Evolutionary conservation across 1,140 invertebrate genomes (phyloP).

Genomic region (Zophobas atratus): DNA sequence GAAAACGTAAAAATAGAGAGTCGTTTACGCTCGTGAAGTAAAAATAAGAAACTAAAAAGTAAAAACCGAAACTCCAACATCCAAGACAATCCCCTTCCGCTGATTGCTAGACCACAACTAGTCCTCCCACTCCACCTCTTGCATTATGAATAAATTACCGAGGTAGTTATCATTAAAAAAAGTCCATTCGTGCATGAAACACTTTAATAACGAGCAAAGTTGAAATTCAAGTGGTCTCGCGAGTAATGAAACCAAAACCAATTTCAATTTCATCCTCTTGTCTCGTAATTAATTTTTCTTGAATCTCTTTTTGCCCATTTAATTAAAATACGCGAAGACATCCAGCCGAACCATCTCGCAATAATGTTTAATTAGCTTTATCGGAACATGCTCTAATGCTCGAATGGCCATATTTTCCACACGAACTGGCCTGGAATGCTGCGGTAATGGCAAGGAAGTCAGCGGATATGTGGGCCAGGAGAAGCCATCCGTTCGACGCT

Average conservation of each 20-base stretch:
- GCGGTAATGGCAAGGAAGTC: conserved; percentile 24
- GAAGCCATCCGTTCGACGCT: not conserved
- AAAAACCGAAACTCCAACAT: no score
- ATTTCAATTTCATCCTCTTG: not conserved
- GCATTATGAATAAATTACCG: conserved; percentile 31
- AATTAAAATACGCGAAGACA: conserved; percentile 17
- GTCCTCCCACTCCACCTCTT: not conserved
- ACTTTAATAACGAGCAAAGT: not conserved
- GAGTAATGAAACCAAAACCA: conserved; percentile 22
- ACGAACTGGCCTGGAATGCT: conserved; percentile 14
- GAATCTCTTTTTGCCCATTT: conserved; percentile 6
- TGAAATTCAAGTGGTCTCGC: not conserved
- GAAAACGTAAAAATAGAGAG: no score
- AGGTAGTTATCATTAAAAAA: conserved; percentile 9
- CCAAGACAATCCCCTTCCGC: no score
- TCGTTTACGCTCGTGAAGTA: no score
- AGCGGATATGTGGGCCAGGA: conserved; percentile 10
- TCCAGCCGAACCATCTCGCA: not conserved
- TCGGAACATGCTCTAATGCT: not conserved
- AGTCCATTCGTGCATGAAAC: not conserved
- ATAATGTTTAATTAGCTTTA: conserved; percentile 15
- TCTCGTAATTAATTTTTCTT: not conserved
- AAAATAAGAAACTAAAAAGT: no score
- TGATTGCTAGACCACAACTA: no score
- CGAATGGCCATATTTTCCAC: conserved; percentile 17